phyloP scores from a whole-genome alignment of 37 sponge, comb jelly and placozoan species.

The Spongilla lacustris region DNA sequence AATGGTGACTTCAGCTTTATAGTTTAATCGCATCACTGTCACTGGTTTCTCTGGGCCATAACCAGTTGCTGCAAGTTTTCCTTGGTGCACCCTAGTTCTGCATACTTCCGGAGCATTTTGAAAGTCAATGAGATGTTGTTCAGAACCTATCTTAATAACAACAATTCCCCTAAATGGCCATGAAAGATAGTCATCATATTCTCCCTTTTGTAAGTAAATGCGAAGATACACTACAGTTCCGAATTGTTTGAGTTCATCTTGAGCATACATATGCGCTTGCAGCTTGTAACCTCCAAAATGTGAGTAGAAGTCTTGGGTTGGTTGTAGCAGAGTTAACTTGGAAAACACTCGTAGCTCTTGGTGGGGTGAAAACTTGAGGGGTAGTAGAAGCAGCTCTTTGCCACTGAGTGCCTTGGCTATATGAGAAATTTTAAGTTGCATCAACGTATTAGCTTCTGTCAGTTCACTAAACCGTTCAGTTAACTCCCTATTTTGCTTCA shows the following conservation, averaged over 20 bases:
- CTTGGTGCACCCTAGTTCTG: not conserved
- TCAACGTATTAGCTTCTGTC: not conserved
- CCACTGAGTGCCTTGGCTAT: not conserved
- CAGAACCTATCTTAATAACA: not conserved
- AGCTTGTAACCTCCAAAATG: conserved; percentile 14
- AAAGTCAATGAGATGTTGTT: not conserved
- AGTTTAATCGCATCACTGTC: not conserved
- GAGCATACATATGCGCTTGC: not conserved
- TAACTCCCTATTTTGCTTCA: not conserved
- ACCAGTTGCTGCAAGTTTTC: not conserved
- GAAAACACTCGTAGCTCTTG: not conserved
- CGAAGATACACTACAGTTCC: conserved; percentile 27
- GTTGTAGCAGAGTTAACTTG: not conserved
- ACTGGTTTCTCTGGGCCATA: not conserved
- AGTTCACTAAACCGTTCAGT: not conserved
- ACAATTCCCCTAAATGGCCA: conserved; percentile 40
- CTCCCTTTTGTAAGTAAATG: conserved; percentile 24
- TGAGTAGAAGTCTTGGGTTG: conserved; percentile 12
- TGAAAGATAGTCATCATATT: conserved; percentile 21
- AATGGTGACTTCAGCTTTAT: not conserved
- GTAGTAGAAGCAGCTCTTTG: not conserved
- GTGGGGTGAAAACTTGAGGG: not conserved
- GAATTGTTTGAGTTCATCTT: not conserved
- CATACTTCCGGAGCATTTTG: not conserved
- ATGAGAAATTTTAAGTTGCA: not conserved